Evolutionary conservation across 1,140 invertebrate genomes (phyloP).

Genomic region (Cyrtorhinus lividipennis): DNA sequence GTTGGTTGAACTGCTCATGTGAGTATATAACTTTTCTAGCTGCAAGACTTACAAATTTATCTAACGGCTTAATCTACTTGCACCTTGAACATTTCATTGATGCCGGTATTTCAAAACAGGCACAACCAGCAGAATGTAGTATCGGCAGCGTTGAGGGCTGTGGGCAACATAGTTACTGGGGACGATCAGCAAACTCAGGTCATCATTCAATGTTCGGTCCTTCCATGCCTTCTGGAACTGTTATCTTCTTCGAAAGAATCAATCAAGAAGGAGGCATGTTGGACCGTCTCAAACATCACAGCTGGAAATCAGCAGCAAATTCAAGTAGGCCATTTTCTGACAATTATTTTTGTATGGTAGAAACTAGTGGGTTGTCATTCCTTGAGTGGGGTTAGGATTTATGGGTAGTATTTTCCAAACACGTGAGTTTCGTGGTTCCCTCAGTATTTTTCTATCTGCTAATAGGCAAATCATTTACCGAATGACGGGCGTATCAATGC

Average conservation of each 20-base stretch:
- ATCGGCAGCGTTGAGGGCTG: constrained; percentile 86
- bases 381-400: too few relatives aligned
- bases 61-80: constrained; percentile 4
- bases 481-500: too few relatives aligned
- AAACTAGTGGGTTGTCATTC: too few relatives aligned
- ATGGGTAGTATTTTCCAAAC: too few relatives aligned
- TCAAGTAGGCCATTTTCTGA: constrained; percentile 43
- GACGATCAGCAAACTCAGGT: constrained; percentile 95
- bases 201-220: constrained; percentile 76
- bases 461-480: too few relatives aligned
- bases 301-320: constrained; percentile 91
- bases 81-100: not conserved
- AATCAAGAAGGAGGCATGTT: constrained; percentile 91
- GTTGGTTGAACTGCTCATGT: constrained; percentile 87
- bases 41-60: constrained; percentile 2
- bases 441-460: too few relatives aligned
- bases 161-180: constrained; percentile 96
- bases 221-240: constrained; percentile 71
- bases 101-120: constrained; percentile 40
- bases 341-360: too few relatives aligned
- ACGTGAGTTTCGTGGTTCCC: too few relatives aligned
- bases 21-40: constrained; percentile 30
- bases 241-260: constrained; percentile 67
- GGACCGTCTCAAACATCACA: constrained; percentile 97
- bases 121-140: constrained; percentile 80